Conservation (phyloP, 2,888 invertebrate species). For the Disparrhopalites patrizii region DNA sequence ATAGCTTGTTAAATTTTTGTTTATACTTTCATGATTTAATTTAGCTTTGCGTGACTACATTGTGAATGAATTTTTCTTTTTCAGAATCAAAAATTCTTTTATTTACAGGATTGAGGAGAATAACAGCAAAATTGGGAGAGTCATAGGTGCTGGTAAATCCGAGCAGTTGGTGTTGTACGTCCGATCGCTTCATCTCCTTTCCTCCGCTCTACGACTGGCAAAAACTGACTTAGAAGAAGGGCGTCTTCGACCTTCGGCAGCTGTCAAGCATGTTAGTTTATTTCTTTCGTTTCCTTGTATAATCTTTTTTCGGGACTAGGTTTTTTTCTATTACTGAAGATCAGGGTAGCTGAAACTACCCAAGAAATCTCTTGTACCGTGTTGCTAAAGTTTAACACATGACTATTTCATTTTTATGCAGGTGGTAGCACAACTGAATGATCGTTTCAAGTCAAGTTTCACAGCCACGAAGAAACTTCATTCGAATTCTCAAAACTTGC, state of each 20-base stretch:
- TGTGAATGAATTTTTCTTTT: not conserved
- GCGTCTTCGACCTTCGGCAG: constrained; percentile 81
- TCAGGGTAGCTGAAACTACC: no score
- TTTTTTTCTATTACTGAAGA: not conserved
- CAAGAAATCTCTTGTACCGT: no score
- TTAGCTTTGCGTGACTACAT: not conserved
- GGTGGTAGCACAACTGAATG: constrained; percentile 48
- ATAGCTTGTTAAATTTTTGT: no score
- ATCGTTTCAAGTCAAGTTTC: constrained; percentile 47
- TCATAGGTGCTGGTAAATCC: constrained; percentile 51
- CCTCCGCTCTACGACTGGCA: constrained; percentile 88
- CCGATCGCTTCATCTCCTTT: constrained; percentile 86
- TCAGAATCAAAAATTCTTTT: no score
- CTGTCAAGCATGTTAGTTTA: constrained; percentile 76
- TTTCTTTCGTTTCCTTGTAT: not conserved
- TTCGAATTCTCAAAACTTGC: constrained; percentile 45
- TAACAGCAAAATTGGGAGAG: constrained; percentile 38
- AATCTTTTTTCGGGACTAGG: no score
- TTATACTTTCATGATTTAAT: no score
- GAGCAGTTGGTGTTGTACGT: constrained; percentile 84
- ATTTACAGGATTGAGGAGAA: constrained; percentile 38
- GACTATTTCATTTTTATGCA: constrained; percentile 21
- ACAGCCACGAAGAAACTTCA: constrained; percentile 48
- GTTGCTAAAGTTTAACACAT: constrained; percentile 7
- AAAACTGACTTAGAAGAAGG: constrained; percentile 78